phyloP scores from a whole-genome alignment of 2,888 invertebrate genomes.

The Notocelia uddmanniana region DNA sequence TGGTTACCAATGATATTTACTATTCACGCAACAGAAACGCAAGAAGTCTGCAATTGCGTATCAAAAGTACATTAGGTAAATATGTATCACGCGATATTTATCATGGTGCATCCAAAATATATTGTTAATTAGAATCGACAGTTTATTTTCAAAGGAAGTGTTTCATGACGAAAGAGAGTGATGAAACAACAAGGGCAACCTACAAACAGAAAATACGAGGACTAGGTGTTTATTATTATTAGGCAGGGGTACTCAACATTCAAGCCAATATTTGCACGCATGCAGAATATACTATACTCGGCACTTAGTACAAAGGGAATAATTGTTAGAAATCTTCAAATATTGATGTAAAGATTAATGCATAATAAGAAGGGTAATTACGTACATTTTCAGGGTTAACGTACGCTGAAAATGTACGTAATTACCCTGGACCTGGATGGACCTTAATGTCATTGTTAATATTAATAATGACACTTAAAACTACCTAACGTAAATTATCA shows the following conservation, averaged over 20 bases:
- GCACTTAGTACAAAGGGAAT: background rate
- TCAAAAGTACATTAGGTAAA: too few relatives aligned
- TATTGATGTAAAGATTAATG: too few relatives aligned
- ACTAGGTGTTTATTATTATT: constrained; percentile 42
- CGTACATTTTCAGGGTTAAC: too few relatives aligned
- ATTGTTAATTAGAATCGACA: constrained; percentile 18
- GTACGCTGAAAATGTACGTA: too few relatives aligned
- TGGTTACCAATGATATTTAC: background rate
- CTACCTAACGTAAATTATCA: too few relatives aligned
- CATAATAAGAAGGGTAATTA: too few relatives aligned
- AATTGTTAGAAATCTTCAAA: too few relatives aligned
- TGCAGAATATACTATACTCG: background rate
- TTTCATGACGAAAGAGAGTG: constrained; percentile 34
- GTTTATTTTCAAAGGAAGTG: constrained; percentile 30
- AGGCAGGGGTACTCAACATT: constrained; percentile 40
- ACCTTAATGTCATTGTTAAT: too few relatives aligned
- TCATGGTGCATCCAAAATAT: too few relatives aligned
- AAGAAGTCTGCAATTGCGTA: background rate
- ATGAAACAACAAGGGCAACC: constrained; percentile 42
- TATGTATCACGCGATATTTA: background rate
- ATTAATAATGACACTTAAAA: too few relatives aligned
- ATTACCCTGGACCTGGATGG: too few relatives aligned
- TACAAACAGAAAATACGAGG: constrained; percentile 42
- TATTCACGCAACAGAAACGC: background rate
- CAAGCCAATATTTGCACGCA: background rate